Evolutionary conservation across 1,140 invertebrate species (phyloP), one percentile per base, ranked within the genome.

Genomic region (Drosophila arizonae): DNA sequence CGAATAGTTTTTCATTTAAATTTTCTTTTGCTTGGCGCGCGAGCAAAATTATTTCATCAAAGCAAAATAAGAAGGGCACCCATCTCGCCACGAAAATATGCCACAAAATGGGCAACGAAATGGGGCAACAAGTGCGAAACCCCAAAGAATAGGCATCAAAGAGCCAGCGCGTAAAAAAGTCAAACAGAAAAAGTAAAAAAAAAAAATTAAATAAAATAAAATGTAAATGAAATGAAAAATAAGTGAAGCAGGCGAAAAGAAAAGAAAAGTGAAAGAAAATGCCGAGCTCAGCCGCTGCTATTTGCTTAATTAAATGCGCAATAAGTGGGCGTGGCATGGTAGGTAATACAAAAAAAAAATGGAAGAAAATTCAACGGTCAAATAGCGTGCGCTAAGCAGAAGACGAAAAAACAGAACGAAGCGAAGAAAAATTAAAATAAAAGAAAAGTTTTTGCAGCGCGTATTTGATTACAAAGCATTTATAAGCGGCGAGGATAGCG

Each of bases 221-320:
- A 2, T 6, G 8, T 46, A 48, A 41, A 56, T 51, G 45, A 77
- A 71, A 51, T 51, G 11, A 5, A 26, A 28, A 26, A 6, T 11
- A 26, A 3, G n/a, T 6, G 17, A 46, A 46, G 15, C 21, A 24
- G 21, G 21, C 21, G 11, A 65, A 65, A 72, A 41, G 26, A 57
- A 69, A 79, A 36, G 17, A 43, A 71, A 24, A 26, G 15, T 21
- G 43, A 39, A 56, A 26, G 45, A 62, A 69, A 63, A 66, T 61
- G 41, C 41, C 36, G 24, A 68, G 71, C 60, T 74, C 75, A 77
- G 75, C 71, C 21, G 21, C 21, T 24, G 80, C 82, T 87, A 87
- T 86, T 86, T 86, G 82, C 82, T 77, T 86, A 86, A 86, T 86
- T 86, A 86, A 86, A 86, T 86, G 76, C 76, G 60, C 58, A 71